Evolutionary conservation across 1,140 invertebrate species (phyloP), one percentile per base, ranked within the genome.

Genomic region (Triops longicaudatus): DNA sequence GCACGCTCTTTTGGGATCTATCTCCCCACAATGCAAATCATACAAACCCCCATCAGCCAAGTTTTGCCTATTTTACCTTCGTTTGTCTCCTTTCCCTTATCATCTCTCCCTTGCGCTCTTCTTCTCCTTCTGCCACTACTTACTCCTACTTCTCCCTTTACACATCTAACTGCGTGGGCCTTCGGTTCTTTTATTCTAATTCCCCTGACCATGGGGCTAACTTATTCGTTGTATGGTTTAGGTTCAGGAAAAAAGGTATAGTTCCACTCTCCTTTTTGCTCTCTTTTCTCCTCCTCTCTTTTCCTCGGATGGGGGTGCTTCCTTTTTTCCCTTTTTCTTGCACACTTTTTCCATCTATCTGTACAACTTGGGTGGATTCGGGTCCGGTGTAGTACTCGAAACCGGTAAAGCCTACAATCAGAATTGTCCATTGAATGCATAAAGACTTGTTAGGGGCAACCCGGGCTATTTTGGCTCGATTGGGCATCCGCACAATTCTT

Each of bases 131-230:
- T 63, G 10, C 50, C 17, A 1, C 31, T 37, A 37, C 31, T 37
- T 37, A 37, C 31, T 63, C 5, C 0, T 17, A 22, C 22, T 63
- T 63, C 50, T 63, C 50, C 50, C 50, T 63, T 22, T 63, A 17
- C 5, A 22, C 6, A 63, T 22, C 50, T 63, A 22, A 63, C 50
- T 63, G 50, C 50, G 50, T 63, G 50, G 50, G 50, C 50, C 50
- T 63, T 63, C 10, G 50, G 50, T 63, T 63, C 50, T 63, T 63
- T 63, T 63, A 63, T 63, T 63, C 50, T 22, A 63, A 63, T 63
- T 63, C 50, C 50, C 50, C 50, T 63, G 50, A 63, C 50, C 50
- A 22, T 63, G n/a, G 50, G 50, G 50, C 50, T 63, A 63, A 63
- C 50, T 63, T 63, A 63, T 63, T 1, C 50, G 50, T 63, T 10